These are phyloP conservation scores for Zophobas morio DNA, from an alignment of 1,140 invertebrate genomes.

Conservation along the genomic window DNA sequence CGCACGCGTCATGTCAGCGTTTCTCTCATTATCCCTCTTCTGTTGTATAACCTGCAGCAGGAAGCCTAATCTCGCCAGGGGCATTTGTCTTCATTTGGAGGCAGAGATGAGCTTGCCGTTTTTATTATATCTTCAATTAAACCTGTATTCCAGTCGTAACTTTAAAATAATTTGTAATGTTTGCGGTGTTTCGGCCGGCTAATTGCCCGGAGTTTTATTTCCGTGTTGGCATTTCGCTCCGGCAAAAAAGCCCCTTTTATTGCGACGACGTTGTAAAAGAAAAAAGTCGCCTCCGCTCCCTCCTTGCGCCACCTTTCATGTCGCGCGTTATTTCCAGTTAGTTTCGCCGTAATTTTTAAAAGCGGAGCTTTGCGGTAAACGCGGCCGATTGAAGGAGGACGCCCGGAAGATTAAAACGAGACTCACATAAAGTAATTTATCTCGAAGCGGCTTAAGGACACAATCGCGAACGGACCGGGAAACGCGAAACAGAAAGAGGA, in stretches of 20 bases:
- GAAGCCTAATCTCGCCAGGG: constrained; percentile 42
- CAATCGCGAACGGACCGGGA: constrained; percentile 37
- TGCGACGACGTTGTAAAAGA: constrained; percentile 1
- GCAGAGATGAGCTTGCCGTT: constrained; percentile 50
- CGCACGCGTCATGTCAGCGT: constrained; percentile 53
- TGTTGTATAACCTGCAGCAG: constrained; percentile 39
- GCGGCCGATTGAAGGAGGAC: constrained; percentile 16
- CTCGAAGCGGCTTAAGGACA: constrained; percentile 19
- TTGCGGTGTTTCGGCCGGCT: constrained; percentile 28
- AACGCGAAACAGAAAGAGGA: constrained; percentile 34
- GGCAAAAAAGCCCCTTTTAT: constrained; percentile 15
- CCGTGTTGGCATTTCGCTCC: neutral
- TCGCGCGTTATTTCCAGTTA: constrained; percentile 12
- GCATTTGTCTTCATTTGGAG: constrained; percentile 53
- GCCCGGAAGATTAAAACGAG: constrained; percentile 42
- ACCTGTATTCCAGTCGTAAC: constrained; percentile 49
- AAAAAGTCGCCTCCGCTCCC: neutral
- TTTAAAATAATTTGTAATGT: constrained; percentile 51
- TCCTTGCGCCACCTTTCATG: constrained; percentile 16
- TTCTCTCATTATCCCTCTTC: constrained; percentile 51
- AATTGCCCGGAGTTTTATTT: constrained; percentile 29
- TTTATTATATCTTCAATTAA: constrained; percentile 54
- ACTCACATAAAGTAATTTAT: constrained; percentile 45
- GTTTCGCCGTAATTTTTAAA: constrained; percentile 15
- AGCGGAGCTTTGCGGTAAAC: constrained; percentile 15